Conservation (phyloP, 1,140 invertebrate genomes). For the Neodiprion virginianus region DNA sequence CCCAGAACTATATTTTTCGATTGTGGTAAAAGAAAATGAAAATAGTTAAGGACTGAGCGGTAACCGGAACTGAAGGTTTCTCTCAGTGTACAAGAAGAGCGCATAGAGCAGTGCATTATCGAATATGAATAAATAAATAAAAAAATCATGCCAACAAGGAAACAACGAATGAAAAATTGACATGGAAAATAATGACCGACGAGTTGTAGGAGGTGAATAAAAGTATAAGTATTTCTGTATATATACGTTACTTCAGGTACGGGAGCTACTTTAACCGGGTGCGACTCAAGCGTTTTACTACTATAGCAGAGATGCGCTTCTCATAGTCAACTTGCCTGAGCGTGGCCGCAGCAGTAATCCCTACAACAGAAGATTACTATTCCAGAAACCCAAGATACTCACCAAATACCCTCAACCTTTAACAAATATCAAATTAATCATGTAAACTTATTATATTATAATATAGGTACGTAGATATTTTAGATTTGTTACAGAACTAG, state of each 20-base stretch:
- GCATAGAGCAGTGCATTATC: too few relatives aligned
- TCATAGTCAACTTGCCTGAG: conserved; percentile 57
- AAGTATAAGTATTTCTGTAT: not conserved
- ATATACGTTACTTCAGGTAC: conserved; percentile 40
- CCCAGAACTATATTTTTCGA: too few relatives aligned
- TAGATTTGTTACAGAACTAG: too few relatives aligned
- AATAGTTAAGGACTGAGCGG: too few relatives aligned
- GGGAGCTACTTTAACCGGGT: conserved; percentile 50
- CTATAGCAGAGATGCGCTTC: conserved; percentile 47
- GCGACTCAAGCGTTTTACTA: conserved; percentile 52
- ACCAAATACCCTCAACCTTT: conserved; percentile 29
- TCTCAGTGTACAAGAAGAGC: too few relatives aligned
- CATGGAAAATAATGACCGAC: not conserved
- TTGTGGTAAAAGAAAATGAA: too few relatives aligned
- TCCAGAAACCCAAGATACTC: conserved; percentile 52
- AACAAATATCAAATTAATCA: not conserved
- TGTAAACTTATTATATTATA: not conserved
- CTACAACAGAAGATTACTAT: conserved; percentile 61
- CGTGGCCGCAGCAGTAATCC: conserved; percentile 56
- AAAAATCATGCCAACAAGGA: too few relatives aligned
- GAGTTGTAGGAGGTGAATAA: not conserved
- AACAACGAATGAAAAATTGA: not conserved
- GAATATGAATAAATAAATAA: too few relatives aligned
- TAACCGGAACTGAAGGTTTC: too few relatives aligned
- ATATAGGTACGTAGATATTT: too few relatives aligned